Evolutionary conservation across 2,797 vertebrate genomes (phyloP).

Genomic region (Valencia hispanica): DNA sequence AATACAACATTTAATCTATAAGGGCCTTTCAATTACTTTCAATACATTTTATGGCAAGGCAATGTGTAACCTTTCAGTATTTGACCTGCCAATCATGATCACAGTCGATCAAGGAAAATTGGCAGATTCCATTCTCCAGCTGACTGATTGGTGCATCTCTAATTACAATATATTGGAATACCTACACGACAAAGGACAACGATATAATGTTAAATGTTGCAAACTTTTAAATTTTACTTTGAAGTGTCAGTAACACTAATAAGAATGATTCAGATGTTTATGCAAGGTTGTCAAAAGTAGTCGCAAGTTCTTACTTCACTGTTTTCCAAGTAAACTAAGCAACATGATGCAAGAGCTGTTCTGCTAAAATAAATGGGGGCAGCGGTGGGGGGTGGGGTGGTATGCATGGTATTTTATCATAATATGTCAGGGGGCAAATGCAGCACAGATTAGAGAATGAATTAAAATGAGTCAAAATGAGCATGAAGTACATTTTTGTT

Average conservation of each 20-base stretch:
- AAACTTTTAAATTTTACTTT: conserved; percentile 34
- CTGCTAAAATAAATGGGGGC: conserved; percentile 35
- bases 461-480: conserved; percentile 74
- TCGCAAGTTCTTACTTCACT: conserved; percentile 45
- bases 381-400: background rate
- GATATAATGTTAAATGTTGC: conserved; percentile 8
- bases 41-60: background rate
- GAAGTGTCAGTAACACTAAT: conserved; percentile 23
- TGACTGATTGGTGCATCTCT: background rate
- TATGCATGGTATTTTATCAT: conserved; percentile 63
- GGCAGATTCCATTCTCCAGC: background rate
- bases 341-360: conserved; percentile 50
- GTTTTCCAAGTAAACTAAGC: conserved; percentile 35
- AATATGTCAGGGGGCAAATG: conserved; percentile 63
- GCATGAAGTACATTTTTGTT: conserved; percentile 76
- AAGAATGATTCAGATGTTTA: conserved; percentile 15
- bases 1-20: no score
- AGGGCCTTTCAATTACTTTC: no score
- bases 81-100: background rate
- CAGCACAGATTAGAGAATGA: conserved; percentile 64
- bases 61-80: background rate
- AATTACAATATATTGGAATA: background rate
- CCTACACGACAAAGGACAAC: conserved; percentile 4
- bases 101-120: background rate
- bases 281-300: conserved; percentile 14